Percentiles rank a stretch among this genome's conserved stretches.
These are phyloP conservation scores for Mus pahari DNA, from an alignment of 2,113 vertebrate genomes.

Conservation along the genomic window DNA sequence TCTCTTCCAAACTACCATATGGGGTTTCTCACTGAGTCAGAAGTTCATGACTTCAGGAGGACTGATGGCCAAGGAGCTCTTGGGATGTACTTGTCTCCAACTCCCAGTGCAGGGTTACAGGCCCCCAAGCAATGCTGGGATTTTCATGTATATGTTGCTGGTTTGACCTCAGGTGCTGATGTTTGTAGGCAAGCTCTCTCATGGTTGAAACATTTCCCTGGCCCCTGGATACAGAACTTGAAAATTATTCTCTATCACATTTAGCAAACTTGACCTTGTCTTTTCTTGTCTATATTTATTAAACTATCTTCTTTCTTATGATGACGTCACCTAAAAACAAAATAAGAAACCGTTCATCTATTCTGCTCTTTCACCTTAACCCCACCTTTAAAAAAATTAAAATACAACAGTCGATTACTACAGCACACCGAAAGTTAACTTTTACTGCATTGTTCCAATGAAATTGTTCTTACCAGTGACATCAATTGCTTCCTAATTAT, in stretches of 20 bases:
- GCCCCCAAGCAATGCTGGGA: too few relatives aligned
- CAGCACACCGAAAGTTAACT: not conserved
- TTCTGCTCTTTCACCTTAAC: not conserved
- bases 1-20: not conserved
- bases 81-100: not conserved
- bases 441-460: not conserved
- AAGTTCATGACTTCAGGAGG: not conserved
- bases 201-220: not conserved
- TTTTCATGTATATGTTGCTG: not conserved
- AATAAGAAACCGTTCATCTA: not conserved
- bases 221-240: not conserved
- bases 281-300: not conserved
- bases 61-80: not conserved
- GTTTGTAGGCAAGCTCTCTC: not conserved
- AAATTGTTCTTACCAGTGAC: slow-evolving; percentile 37
- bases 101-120: not conserved
- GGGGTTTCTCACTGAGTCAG: not conserved
- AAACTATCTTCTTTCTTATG: not conserved
- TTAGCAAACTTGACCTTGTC: not conserved
- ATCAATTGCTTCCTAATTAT: slow-evolving; percentile 2
- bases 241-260: not conserved
- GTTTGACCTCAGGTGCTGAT: not conserved
- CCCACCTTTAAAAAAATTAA: not conserved
- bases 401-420: slow-evolving; percentile 19
- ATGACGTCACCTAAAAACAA: not conserved